Percentiles rank a stretch among this genome's conserved stretches.
Conservation (phyloP, 2,113 vertebrate species). For the Python bivittatus region DNA sequence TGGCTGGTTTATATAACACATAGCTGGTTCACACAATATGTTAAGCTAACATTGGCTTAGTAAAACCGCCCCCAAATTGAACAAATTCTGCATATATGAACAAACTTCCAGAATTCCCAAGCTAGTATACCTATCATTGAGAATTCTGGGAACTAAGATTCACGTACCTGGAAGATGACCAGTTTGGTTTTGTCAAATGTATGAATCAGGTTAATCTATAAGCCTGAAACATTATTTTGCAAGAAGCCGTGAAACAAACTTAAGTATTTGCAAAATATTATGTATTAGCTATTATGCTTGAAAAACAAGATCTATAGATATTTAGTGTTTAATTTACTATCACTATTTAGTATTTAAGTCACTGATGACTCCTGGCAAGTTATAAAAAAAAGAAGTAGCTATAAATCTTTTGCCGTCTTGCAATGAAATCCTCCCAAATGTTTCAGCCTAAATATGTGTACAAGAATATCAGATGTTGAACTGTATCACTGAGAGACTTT, state of each 20-base stretch:
- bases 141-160: neutral
- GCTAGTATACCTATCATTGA: neutral
- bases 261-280: neutral
- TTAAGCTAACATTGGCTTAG: no score
- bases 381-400: neutral
- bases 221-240: neutral
- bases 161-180: neutral
- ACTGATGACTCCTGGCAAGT: neutral
- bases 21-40: neutral
- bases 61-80: no score
- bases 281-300: constrained; percentile 21
- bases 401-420: neutral
- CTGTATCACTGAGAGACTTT: neutral
- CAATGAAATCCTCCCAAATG: neutral
- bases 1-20: neutral
- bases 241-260: constrained; percentile 14
- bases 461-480: neutral
- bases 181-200: neutral
- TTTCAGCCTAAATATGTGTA: neutral
- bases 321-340: neutral
- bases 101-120: neutral
- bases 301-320: neutral
- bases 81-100: no score
- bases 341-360: constrained; percentile 14
- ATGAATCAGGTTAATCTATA: neutral